These are phyloP conservation scores for Pangasius djambal DNA, from an alignment of 2,797 vertebrate species.

Conservation along the genomic window DNA sequence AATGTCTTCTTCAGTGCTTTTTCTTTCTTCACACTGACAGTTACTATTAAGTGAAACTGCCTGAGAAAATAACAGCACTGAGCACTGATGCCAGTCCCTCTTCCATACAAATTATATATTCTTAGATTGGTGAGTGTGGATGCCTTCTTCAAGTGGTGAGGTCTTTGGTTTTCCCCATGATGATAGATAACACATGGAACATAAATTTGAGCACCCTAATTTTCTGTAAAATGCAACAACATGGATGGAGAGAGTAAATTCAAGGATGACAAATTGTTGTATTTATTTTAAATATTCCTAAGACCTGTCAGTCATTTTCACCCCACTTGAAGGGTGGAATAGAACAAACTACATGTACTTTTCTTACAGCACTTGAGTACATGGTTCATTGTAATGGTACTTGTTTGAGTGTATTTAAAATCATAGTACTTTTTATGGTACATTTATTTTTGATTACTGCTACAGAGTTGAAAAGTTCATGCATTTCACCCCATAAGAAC, in stretches of 20 bases:
- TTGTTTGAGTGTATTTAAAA: background rate
- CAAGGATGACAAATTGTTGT: background rate
- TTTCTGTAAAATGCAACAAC: background rate
- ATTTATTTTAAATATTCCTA: background rate
- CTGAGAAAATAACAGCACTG: background rate
- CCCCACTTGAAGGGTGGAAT: background rate
- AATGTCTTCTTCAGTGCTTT: too few relatives aligned
- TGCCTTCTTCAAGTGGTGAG: too few relatives aligned
- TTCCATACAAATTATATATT: background rate
- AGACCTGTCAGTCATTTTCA: background rate
- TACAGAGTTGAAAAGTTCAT: background rate
- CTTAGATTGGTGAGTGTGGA: background rate
- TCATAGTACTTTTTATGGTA: background rate
- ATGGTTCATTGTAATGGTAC: background rate
- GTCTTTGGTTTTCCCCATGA: background rate
- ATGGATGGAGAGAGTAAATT: background rate
- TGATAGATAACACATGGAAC: background rate
- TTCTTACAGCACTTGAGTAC: background rate
- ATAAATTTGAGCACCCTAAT: too few relatives aligned
- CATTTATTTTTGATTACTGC: background rate
- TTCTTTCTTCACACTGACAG: background rate
- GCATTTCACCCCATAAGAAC: background rate
- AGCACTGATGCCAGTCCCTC: background rate
- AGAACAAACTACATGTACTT: background rate
- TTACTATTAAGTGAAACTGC: background rate